Conservation (phyloP, 2,113 vertebrate species). For the Aspidoscelis tigris region DNA sequence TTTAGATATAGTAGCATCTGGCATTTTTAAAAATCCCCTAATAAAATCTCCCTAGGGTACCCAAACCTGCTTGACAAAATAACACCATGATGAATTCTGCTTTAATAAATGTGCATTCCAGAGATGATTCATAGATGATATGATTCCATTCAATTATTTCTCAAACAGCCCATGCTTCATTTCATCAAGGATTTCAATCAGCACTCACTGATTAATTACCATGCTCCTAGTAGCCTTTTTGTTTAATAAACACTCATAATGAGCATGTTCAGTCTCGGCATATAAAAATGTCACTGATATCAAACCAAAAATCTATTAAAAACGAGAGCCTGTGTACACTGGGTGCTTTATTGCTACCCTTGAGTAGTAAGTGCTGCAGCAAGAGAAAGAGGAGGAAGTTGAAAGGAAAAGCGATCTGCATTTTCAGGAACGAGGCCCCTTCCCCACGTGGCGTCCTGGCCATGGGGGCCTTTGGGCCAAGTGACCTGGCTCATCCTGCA, state of each 20-base stretch:
- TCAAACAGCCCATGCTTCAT: constrained; percentile 76
- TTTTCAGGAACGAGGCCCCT: neutral
- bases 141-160: constrained; percentile 79
- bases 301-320: constrained; percentile 49
- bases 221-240: constrained; percentile 68
- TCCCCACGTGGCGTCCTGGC: no score
- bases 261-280: constrained; percentile 64
- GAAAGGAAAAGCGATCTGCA: neutral
- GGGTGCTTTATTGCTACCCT: constrained; percentile 12
- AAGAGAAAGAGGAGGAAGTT: neutral
- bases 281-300: constrained; percentile 61
- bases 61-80: constrained; percentile 70
- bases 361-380: neutral
- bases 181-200: constrained; percentile 76
- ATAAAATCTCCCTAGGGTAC: constrained; percentile 57
- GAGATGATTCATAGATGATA: constrained; percentile 76
- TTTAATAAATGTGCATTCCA: constrained; percentile 74
- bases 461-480: no score
- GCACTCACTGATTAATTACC: constrained; percentile 77
- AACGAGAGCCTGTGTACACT: constrained; percentile 25
- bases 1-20: constrained; percentile 66
- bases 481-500: no score
- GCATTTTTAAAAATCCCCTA: constrained; percentile 60
- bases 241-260: constrained; percentile 73
- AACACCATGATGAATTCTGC: constrained; percentile 70